Evolutionary conservation across 2,888 invertebrate species (phyloP).

Genomic region (Eilema depressum): DNA sequence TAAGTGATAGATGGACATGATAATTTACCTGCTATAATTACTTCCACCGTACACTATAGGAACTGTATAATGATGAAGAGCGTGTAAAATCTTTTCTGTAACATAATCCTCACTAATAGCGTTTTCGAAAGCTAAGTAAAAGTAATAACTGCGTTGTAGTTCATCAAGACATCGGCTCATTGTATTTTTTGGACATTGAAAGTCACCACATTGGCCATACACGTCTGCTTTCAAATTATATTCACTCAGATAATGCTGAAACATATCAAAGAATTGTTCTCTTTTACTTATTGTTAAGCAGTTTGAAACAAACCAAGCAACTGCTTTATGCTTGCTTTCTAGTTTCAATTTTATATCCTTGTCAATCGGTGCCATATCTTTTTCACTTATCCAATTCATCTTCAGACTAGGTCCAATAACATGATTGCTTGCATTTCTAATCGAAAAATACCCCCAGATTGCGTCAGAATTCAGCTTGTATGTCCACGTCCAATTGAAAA

Average conservation of each 20-base stretch:
- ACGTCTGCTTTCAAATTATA: conserved; percentile 65
- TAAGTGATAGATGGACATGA: not conserved
- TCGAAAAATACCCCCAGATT: conserved; percentile 67
- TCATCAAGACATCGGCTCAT: conserved; percentile 62
- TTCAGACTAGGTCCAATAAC: conserved; percentile 62
- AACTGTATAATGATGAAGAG: conserved; percentile 87
- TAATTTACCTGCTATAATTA: conserved; percentile 84
- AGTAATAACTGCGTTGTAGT: conserved; percentile 67
- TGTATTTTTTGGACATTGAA: conserved; percentile 60
- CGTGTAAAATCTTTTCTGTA: conserved; percentile 72
- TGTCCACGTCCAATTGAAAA: conserved; percentile 80
- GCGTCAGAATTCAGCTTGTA: conserved; percentile 72
- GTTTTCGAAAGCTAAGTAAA: conserved; percentile 78
- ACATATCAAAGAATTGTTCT: conserved; percentile 57
- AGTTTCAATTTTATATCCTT: conserved; percentile 50
- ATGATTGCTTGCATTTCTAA: conserved; percentile 59
- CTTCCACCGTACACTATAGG: conserved; percentile 90
- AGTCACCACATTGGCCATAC: conserved; percentile 68
- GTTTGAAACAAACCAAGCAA: conserved; percentile 74
- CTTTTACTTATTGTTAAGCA: conserved; percentile 66
- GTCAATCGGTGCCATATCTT: conserved; percentile 55
- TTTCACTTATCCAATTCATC: conserved; percentile 59
- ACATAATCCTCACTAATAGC: conserved; percentile 76
- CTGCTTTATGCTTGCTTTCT: conserved; percentile 58
- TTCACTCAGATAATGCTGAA: conserved; percentile 56